These are phyloP conservation scores for Melanargia galathea DNA, from an alignment of 2,888 invertebrate species.

Conservation along the genomic window DNA sequence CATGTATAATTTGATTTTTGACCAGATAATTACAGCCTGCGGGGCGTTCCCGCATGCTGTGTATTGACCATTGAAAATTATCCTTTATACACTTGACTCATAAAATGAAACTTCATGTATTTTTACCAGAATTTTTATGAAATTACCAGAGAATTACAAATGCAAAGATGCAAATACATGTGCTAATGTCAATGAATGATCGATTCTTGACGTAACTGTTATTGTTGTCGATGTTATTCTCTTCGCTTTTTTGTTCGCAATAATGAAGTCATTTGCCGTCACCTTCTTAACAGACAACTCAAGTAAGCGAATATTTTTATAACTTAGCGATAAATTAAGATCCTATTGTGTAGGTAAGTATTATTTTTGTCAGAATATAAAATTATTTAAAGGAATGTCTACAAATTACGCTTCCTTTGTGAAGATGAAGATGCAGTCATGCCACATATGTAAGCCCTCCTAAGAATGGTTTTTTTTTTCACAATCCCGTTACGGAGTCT, in stretches of 20 bases:
- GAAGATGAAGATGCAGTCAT: neutral
- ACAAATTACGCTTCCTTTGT: neutral
- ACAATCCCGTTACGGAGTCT: neutral
- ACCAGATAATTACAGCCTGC: too few species aligned
- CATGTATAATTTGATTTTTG: too few species aligned
- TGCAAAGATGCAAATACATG: constrained; percentile 37
- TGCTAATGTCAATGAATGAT: constrained; percentile 43
- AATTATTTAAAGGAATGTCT: too few species aligned
- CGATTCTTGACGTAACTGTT: constrained; percentile 54
- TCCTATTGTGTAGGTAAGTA: too few species aligned
- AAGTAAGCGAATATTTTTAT: neutral
- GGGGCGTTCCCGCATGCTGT: neutral
- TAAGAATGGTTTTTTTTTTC: neutral
- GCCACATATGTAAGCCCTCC: neutral
- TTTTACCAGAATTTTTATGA: too few species aligned
- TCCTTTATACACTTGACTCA: constrained; percentile 29
- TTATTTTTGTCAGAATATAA: too few species aligned
- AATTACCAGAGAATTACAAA: constrained; percentile 16
- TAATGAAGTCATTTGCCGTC: constrained; percentile 45
- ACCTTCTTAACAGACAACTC: neutral
- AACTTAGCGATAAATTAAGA: neutral
- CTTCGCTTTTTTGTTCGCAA: constrained; percentile 43
- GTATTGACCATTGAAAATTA: neutral
- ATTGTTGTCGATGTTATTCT: constrained; percentile 48
- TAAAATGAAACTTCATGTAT: constrained; percentile 25